phyloP scores from a whole-genome alignment of 2,888 invertebrate species.

The Theodoxus fluviatilis region DNA sequence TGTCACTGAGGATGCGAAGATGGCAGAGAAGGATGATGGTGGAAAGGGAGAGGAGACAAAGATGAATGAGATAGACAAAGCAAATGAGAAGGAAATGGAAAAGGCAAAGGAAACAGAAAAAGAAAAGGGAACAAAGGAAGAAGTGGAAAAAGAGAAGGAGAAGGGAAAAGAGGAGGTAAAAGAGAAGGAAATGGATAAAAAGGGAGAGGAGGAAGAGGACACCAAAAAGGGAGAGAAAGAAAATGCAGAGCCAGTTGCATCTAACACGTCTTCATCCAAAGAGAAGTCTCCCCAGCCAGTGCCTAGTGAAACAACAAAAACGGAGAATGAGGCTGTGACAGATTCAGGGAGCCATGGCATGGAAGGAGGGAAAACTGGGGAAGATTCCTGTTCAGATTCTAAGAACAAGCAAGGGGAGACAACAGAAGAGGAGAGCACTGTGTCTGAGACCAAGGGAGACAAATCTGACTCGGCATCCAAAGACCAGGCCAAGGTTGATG shows the following conservation, averaged over 20 bases:
- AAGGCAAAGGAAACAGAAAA: neutral
- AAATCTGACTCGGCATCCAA: too few species aligned
- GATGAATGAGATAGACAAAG: constrained; percentile 41
- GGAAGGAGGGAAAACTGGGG: neutral
- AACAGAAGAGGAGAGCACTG: constrained; percentile 10
- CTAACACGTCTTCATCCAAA: too few species aligned
- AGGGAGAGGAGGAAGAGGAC: neutral
- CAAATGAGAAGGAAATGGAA: constrained; percentile 20
- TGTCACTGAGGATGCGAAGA: too few species aligned
- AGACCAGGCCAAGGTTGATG: too few species aligned
- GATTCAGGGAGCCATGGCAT: neutral
- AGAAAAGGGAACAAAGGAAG: neutral
- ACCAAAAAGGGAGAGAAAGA: neutral
- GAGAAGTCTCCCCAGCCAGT: neutral
- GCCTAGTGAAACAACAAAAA: neutral
- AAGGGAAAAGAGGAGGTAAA: constrained; percentile 21
- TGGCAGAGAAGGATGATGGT: constrained; percentile 38
- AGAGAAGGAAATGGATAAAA: constrained; percentile 24
- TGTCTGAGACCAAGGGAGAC: neutral
- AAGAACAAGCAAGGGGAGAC: neutral
- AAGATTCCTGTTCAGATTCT: constrained; percentile 13
- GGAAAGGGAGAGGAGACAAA: constrained; percentile 53
- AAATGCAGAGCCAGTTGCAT: neutral
- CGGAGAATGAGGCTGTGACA: neutral
- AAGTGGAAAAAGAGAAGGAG: too few species aligned